phyloP scores from a whole-genome alignment of 2,113 vertebrate genomes.

The Phasianus colchicus region DNA sequence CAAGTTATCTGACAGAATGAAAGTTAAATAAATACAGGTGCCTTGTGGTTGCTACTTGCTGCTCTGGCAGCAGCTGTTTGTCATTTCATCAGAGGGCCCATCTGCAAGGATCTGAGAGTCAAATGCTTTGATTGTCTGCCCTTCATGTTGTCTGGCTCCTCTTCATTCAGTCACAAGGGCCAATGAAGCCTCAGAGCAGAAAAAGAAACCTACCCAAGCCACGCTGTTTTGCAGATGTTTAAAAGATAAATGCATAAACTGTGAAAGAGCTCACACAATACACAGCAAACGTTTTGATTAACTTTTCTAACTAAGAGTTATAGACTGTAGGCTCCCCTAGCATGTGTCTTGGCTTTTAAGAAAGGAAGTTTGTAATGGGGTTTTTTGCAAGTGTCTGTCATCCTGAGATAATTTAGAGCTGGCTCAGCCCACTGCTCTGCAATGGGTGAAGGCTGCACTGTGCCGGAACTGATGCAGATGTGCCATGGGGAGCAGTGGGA shows the following conservation, averaged over 20 bases:
- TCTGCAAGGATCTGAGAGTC: constrained; percentile 82
- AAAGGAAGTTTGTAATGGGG: constrained; percentile 16
- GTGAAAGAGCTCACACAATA: constrained; percentile 60
- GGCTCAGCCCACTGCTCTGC: not conserved
- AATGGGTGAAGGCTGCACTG: not conserved
- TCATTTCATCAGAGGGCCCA: constrained; percentile 77
- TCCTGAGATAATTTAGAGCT: not conserved
- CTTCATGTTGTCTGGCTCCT: constrained; percentile 83
- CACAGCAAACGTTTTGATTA: constrained; percentile 62
- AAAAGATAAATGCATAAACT: constrained; percentile 63
- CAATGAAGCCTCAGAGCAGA: constrained; percentile 48
- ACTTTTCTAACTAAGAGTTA: constrained; percentile 50
- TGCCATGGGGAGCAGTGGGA: not conserved
- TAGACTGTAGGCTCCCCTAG: constrained; percentile 13
- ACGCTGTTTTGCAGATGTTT: constrained; percentile 83
- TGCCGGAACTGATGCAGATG: not conserved
- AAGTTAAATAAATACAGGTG: constrained; percentile 77
- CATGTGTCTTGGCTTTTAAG: not conserved
- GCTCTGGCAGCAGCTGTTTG: constrained; percentile 72
- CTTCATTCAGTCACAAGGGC: constrained; percentile 80
- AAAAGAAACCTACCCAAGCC: constrained; percentile 72
- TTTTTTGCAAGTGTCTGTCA: constrained; percentile 43
- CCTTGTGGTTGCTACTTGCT: constrained; percentile 74
- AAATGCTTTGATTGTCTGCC: constrained; percentile 78
- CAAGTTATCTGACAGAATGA: constrained; percentile 62